A percentile compares a stretch with the other conserved stretches of the same genome.
These are phyloP conservation scores for Caprella mutica DNA, from an alignment of 2,888 invertebrate genomes.

Conservation along the genomic window DNA sequence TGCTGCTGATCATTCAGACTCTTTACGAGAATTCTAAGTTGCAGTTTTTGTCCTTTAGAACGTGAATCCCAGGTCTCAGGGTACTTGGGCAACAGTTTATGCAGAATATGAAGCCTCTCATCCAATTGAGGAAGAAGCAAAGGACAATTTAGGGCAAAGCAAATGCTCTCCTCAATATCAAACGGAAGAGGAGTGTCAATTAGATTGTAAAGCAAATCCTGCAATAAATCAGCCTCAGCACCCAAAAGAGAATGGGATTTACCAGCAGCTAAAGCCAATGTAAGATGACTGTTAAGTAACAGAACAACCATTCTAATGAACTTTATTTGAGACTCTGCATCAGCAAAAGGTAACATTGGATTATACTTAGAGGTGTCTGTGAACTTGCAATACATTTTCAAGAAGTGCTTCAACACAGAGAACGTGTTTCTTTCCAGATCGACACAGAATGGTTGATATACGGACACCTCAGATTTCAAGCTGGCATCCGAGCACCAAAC, in stretches of 20 bases:
- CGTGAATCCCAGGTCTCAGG: constrained; percentile 43
- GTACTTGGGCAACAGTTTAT: constrained; percentile 48
- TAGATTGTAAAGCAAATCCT: constrained; percentile 47
- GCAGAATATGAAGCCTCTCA: constrained; percentile 50
- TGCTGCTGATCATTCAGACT: constrained; percentile 52
- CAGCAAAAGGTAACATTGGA: too few species aligned
- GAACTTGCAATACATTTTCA: constrained; percentile 49
- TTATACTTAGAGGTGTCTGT: too few species aligned
- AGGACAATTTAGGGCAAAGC: constrained; percentile 50
- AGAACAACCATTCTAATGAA: constrained; percentile 50
- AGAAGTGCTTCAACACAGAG: constrained; percentile 46
- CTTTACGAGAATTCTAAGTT: constrained; percentile 49
- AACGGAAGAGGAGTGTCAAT: constrained; percentile 43
- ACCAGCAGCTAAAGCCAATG: constrained; percentile 47
- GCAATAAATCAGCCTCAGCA: constrained; percentile 46
- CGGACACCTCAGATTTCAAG: constrained; percentile 45
- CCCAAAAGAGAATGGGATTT: constrained; percentile 45
- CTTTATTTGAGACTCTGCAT: constrained; percentile 48
- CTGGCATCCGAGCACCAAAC: constrained; percentile 49
- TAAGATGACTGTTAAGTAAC: constrained; percentile 50
- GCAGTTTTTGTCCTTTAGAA: constrained; percentile 50
- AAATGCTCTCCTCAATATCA: constrained; percentile 47
- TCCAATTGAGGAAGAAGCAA: constrained; percentile 50
- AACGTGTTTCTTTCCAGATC: constrained; percentile 53
- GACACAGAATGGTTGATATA: constrained; percentile 51